Percentiles rank a stretch among this genome's conserved stretches.
Conservation (phyloP, 2,113 vertebrate genomes). For the Plotosus lineatus region DNA sequence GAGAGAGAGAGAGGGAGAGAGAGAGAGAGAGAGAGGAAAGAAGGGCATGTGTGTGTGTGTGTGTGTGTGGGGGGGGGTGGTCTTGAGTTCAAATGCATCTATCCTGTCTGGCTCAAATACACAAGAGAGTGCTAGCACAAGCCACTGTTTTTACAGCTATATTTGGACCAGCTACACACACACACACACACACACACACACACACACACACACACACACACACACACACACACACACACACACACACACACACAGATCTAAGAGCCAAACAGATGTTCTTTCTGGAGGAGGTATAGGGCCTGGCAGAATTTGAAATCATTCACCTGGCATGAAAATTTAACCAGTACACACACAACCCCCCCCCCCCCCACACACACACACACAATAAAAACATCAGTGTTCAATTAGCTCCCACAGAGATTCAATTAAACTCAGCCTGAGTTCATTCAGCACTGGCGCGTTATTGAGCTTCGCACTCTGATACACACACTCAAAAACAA, state of each 20-base stretch:
- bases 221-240: constrained; percentile 20
- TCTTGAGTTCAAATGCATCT: constrained; percentile 46
- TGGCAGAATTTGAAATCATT: constrained; percentile 48
- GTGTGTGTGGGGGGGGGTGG: no score
- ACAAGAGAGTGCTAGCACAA: constrained; percentile 39
- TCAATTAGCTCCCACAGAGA: constrained; percentile 37
- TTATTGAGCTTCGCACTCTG: constrained; percentile 12
- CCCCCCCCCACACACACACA: constrained; percentile 8
- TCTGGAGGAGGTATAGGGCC: constrained; percentile 49
- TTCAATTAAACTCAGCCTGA: constrained; percentile 25
- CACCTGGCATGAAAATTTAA: constrained; percentile 49
- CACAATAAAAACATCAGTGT: constrained; percentile 17
- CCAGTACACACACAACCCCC: constrained; percentile 25
- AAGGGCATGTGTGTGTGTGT: no score
- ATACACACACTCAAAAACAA: constrained; percentile 15
- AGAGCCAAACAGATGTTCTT: constrained; percentile 54
- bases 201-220: background rate
- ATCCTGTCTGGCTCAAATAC: constrained; percentile 45
- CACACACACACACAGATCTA: constrained; percentile 32
- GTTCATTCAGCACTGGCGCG: constrained; percentile 8
- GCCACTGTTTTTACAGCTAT: constrained; percentile 47
- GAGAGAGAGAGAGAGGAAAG: background rate
- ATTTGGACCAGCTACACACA: constrained; percentile 38
- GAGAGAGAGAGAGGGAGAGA: background rate
- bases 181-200: constrained; percentile 33